Percentiles rank a stretch among this genome's conserved stretches.
These are phyloP conservation scores for Schizopygopsis pylzovi DNA, from an alignment of 2,797 vertebrate species.

Conservation along the genomic window DNA sequence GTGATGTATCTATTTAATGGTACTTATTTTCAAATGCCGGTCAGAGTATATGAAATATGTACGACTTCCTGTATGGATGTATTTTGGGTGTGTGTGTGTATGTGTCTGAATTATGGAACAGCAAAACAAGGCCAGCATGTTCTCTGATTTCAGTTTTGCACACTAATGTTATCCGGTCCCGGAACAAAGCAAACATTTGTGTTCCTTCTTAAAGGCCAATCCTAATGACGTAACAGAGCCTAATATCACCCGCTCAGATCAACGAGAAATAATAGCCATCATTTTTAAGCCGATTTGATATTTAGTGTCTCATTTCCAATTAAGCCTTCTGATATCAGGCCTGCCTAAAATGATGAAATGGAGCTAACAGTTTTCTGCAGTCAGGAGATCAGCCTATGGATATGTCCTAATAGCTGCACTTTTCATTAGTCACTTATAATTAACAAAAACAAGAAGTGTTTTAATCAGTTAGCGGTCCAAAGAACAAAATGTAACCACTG, in stretches of 20 bases:
- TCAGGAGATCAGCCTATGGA: slow-evolving; percentile 58
- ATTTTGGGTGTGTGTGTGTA: slow-evolving; percentile 33
- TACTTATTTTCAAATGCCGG: background rate
- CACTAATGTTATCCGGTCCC: slow-evolving; percentile 70
- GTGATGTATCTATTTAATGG: background rate
- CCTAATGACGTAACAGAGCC: slow-evolving; percentile 63
- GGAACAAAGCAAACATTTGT: slow-evolving; percentile 73
- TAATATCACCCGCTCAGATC: slow-evolving; percentile 63
- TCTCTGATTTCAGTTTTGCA: slow-evolving; percentile 71
- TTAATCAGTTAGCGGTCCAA: slow-evolving; percentile 44
- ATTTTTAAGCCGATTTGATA: slow-evolving; percentile 65
- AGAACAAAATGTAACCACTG: slow-evolving; percentile 36
- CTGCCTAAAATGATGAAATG: slow-evolving; percentile 59
- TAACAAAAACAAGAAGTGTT: slow-evolving; percentile 51
- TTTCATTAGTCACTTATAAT: slow-evolving; percentile 64
- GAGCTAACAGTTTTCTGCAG: slow-evolving; percentile 50
- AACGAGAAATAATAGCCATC: slow-evolving; percentile 62
- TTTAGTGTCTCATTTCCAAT: slow-evolving; percentile 66
- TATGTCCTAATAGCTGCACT: slow-evolving; percentile 58
- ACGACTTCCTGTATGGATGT: background rate
- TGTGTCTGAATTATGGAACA: slow-evolving; percentile 23
- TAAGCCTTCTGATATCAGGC: slow-evolving; percentile 60
- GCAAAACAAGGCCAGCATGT: slow-evolving; percentile 43
- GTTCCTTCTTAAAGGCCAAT: slow-evolving; percentile 68
- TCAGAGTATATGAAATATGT: slow-evolving; percentile 19